A percentile compares a stretch with the other conserved stretches of the same genome.
Conservation (phyloP, 1,140 invertebrate genomes). For the Bombus consobrinus region DNA sequence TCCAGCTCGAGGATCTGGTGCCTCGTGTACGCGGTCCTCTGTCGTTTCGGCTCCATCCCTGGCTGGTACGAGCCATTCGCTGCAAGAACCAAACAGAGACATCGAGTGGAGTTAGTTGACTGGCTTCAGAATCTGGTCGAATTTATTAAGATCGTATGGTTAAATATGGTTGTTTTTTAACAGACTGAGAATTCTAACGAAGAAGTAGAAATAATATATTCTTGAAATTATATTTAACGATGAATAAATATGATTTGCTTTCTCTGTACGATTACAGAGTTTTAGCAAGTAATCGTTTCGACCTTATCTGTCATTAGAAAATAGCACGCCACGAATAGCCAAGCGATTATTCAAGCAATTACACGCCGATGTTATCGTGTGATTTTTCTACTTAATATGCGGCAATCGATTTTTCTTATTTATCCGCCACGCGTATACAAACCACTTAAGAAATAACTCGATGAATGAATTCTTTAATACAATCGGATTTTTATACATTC, state of each 20-base stretch:
- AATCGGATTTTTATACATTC: not conserved
- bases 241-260: not conserved
- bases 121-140: not conserved
- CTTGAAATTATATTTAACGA: not conserved
- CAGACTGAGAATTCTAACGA: not conserved
- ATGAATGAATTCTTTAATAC: not conserved
- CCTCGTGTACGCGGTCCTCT: slow-evolving; percentile 97
- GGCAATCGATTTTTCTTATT: not conserved
- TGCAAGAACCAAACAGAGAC: slow-evolving; percentile 84
- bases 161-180: no score
- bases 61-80: slow-evolving; percentile 94
- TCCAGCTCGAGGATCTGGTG: slow-evolving; percentile 98
- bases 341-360: not conserved
- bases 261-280: not conserved
- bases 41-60: slow-evolving; percentile 97
- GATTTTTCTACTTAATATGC: slow-evolving; percentile 46
- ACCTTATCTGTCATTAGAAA: slow-evolving; percentile 1
- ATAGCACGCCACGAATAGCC: not conserved
- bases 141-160: no score
- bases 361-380: slow-evolving; percentile 30
- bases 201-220: not conserved
- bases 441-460: not conserved
- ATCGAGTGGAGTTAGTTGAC: slow-evolving; percentile 12
- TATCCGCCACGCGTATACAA: not conserved
- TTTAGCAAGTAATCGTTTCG: slow-evolving; percentile 10